Evolutionary conservation across 2,797 vertebrate species (phyloP).

Genomic region (Oceanodroma leucorhoa): DNA sequence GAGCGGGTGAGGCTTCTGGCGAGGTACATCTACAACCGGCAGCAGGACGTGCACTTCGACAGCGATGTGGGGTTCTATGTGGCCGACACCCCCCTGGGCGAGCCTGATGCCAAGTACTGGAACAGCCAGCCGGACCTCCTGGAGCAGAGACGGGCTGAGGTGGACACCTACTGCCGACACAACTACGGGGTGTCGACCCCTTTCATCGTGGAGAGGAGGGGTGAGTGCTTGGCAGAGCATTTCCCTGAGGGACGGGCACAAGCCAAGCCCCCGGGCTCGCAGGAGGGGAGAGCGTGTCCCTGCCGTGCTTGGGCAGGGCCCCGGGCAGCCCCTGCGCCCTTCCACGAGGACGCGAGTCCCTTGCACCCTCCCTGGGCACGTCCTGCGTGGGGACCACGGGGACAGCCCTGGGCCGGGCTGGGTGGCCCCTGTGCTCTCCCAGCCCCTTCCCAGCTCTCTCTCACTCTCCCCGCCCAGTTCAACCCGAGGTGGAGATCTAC

Average conservation of each 20-base stretch:
- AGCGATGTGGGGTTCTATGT: accelerated
- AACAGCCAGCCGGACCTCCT: accelerated
- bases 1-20: accelerated
- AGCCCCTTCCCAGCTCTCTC: neutral
- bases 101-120: accelerated
- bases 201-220: accelerated
- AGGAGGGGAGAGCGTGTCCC: neutral
- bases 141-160: accelerated
- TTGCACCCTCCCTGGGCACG: accelerated
- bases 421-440: too few species aligned
- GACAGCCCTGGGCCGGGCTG: neutral
- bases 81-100: neutral
- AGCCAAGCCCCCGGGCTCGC: neutral
- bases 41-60: accelerated
- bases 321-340: too few species aligned
- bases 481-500: accelerated
- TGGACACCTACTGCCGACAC: accelerated
- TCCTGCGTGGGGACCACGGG: too few species aligned
- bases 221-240: neutral
- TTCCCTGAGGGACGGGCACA: accelerated
- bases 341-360: accelerated
- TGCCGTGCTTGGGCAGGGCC: neutral
- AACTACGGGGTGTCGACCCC: accelerated
- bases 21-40: accelerated
- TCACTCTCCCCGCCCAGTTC: neutral